phyloP scores from a whole-genome alignment of 2,113 vertebrate genomes.

The Catharus minimus region DNA sequence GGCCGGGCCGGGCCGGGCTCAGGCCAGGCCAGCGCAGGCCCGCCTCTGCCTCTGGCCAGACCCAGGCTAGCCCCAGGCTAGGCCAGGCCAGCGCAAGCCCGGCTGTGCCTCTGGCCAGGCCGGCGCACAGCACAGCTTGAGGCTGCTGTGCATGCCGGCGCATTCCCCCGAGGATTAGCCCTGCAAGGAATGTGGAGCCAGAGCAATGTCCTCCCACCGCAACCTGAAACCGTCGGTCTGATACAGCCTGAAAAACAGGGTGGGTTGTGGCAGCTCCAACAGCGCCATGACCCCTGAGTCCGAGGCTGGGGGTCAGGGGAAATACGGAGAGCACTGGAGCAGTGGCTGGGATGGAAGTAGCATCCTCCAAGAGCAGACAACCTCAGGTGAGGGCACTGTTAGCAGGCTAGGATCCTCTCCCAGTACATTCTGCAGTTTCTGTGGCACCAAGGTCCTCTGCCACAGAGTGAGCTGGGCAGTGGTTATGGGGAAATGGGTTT shows the following conservation, averaged over 20 bases:
- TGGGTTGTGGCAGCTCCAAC: background rate
- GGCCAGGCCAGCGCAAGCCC: too few relatives aligned
- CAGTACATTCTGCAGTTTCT: background rate
- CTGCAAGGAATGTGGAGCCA: background rate
- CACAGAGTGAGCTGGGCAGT: rapidly evolving
- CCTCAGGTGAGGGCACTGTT: rapidly evolving
- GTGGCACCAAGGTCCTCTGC: background rate
- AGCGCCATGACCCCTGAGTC: rapidly evolving
- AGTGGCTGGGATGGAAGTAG: background rate
- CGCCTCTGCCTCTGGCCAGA: too few relatives aligned
- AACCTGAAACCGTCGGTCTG: background rate
- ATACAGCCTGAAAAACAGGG: background rate
- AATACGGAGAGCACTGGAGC: rapidly evolving
- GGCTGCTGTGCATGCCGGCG: rapidly evolving
- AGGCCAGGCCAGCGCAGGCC: too few relatives aligned
- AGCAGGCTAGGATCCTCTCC: rapidly evolving
- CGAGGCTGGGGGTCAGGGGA: background rate
- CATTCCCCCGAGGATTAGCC: background rate
- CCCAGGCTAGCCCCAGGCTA: too few relatives aligned
- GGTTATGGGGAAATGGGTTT: background rate
- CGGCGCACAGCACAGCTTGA: rapidly evolving
- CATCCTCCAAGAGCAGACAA: background rate
- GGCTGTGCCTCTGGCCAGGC: background rate
- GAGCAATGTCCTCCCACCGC: background rate
- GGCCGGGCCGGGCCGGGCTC: background rate